A percentile compares a stretch with the other conserved stretches of the same genome.
phyloP scores from a whole-genome alignment of 2,113 vertebrate species.

The Aythya baeri region DNA sequence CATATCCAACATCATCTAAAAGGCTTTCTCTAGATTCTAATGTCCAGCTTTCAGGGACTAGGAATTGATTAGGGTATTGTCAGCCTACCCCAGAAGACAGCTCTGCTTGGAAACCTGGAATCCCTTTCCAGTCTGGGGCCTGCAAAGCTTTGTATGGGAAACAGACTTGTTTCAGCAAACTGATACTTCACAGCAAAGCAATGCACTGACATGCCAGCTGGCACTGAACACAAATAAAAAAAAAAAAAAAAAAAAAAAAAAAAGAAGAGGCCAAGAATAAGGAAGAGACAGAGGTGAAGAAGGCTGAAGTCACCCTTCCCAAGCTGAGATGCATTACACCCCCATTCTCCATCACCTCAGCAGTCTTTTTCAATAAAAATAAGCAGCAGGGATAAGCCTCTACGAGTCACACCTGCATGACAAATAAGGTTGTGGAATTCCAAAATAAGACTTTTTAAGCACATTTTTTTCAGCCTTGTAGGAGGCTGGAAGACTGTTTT shows the following conservation, averaged over 20 bases:
- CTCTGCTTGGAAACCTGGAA: not conserved
- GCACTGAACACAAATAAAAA: not conserved
- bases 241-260: not conserved
- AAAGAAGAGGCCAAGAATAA: not conserved
- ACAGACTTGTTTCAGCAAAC: not conserved
- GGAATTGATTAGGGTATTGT: not conserved
- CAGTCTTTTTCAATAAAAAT: not conserved
- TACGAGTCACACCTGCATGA: not conserved
- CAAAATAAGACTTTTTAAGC: conserved; percentile 16
- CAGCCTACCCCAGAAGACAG: not conserved
- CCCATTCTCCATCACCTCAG: not conserved
- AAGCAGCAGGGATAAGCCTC: not conserved
- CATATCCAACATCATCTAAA: not conserved
- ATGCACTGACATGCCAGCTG: not conserved
- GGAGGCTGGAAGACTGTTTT: not conserved
- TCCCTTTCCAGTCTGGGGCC: not conserved
- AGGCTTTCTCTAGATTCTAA: not conserved
- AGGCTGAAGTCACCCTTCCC: not conserved
- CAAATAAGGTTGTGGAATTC: not conserved
- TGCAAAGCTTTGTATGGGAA: not conserved
- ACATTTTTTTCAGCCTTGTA: not conserved
- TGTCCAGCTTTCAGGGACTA: not conserved
- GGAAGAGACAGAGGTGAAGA: not conserved
- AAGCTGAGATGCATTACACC: not conserved
- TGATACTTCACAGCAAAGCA: not conserved